Conservation (phyloP, 2,113 vertebrate genomes). For the Megaleporinus macrocephalus region DNA sequence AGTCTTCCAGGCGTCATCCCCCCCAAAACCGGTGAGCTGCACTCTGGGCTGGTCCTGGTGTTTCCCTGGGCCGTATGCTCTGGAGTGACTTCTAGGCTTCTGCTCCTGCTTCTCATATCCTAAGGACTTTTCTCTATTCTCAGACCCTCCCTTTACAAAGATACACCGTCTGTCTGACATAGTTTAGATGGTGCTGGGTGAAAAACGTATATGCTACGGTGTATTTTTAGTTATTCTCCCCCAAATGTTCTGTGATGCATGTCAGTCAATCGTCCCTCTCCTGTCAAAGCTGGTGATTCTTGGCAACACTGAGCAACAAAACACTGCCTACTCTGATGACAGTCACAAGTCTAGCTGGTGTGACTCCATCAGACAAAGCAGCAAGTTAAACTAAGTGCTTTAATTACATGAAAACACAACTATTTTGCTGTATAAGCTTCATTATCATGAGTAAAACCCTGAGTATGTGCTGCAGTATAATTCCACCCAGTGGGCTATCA, state of each 20-base stretch:
- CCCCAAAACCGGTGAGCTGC: constrained; percentile 39
- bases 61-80: constrained; percentile 40
- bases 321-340: too few species aligned
- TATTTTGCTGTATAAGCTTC: background rate
- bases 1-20: constrained; percentile 53
- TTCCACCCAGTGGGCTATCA: background rate
- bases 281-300: too few species aligned
- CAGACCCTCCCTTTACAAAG: background rate
- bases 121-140: constrained; percentile 56
- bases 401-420: background rate
- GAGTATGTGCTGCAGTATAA: background rate
- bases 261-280: too few species aligned
- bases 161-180: background rate
- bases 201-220: too few species aligned
- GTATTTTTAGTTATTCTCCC: too few species aligned
- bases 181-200: too few species aligned
- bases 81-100: constrained; percentile 52
- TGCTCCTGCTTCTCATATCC: constrained; percentile 44
- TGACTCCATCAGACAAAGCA: background rate
- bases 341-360: too few species aligned
- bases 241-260: too few species aligned
- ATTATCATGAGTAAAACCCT: background rate
- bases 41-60: constrained; percentile 49
- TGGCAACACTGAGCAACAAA: too few species aligned
- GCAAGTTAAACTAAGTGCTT: background rate